Evolutionary conservation across 1,140 invertebrate genomes (phyloP), one percentile per base, ranked within the genome.

Genomic region (Scylla paramamosain): DNA sequence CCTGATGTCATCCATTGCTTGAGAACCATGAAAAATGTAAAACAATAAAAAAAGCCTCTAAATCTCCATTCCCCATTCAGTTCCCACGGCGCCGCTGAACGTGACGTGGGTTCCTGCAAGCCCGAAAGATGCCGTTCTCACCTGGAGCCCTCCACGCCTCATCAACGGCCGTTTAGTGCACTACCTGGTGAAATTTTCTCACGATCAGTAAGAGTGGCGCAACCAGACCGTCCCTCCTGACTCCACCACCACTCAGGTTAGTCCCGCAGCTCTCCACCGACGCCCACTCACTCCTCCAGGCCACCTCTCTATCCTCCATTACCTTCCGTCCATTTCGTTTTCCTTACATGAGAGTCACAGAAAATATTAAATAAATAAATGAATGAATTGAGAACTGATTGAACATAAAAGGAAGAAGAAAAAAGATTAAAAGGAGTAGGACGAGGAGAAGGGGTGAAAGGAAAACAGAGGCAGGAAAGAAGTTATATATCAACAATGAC

Each of bases 231-330:
- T 95, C 2, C 28, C 82, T 0, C 77, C 48, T 25, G 48, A 89
- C n/a, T 14, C 10, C 94, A 95, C 94, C 7, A 77, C 46, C 10
- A 92, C 94, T 59, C n/a, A 95, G 94, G 94, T 95, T 16, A 88
- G 94, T 6, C 20, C 0, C 8, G 1, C 39, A 39, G 39, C 39
- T 39, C 39, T 1, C 6, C 67, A n/a, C 67, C 10, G n/a, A 20
- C 16, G 10, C 52, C 16, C 52, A 59, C 52, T 20, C 52, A 0
- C 12, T 59, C 10, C 52, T 59, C 52, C 52, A 29, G 6, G 29
- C 28, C 29, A 45, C 86, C 31, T 12, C n/a, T 32, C 25, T 39
- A 2, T 88, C 32, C 16, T 25, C 32, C 20, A 12, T 20, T n/a
- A n/a, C 6, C 67, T n/a, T 16, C 0, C 8, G 20, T n/a, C 67